These are phyloP conservation scores for Adelges cooleyi DNA, from an alignment of 1,140 invertebrate genomes.

Conservation along the genomic window DNA sequence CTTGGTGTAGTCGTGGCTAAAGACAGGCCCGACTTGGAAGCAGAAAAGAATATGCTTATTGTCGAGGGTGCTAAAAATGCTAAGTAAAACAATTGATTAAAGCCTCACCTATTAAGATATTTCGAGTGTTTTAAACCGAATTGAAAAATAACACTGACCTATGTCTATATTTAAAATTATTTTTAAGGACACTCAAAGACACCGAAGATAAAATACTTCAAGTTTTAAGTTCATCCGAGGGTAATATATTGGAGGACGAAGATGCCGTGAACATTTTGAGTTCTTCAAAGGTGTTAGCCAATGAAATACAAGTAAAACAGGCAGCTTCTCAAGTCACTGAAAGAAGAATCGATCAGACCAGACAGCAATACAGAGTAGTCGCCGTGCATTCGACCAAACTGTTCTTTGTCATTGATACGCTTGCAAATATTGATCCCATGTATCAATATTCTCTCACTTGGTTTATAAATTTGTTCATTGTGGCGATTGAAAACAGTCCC, in stretches of 20 bases:
- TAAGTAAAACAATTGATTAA: conserved; percentile 39
- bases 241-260: conserved; percentile 93
- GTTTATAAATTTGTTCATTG: conserved; percentile 82
- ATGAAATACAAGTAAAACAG: conserved; percentile 79
- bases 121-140: too few species aligned
- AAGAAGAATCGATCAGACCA: conserved; percentile 66
- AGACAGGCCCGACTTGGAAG: conserved; percentile 79
- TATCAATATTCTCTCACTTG: conserved; percentile 85
- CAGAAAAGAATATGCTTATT: conserved; percentile 85
- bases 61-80: conserved; percentile 81
- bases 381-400: conserved; percentile 76
- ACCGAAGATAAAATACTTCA: conserved; percentile 90
- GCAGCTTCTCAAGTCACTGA: conserved; percentile 59
- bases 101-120: too few species aligned
- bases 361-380: conserved; percentile 72
- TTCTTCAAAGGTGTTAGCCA: conserved; percentile 75
- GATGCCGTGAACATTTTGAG: conserved; percentile 89
- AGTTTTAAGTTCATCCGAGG: conserved; percentile 75
- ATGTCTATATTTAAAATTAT: too few species aligned
- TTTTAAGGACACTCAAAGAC: conserved; percentile 71
- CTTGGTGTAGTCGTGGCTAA: conserved; percentile 71
- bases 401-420: conserved; percentile 85
- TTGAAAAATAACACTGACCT: too few species aligned
- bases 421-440: conserved; percentile 87
- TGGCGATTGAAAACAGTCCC: conserved; percentile 56